Evolutionary conservation across 2,888 invertebrate genomes (phyloP), one percentile per base, ranked within the genome.

Genomic region (Morpho helenor): DNA sequence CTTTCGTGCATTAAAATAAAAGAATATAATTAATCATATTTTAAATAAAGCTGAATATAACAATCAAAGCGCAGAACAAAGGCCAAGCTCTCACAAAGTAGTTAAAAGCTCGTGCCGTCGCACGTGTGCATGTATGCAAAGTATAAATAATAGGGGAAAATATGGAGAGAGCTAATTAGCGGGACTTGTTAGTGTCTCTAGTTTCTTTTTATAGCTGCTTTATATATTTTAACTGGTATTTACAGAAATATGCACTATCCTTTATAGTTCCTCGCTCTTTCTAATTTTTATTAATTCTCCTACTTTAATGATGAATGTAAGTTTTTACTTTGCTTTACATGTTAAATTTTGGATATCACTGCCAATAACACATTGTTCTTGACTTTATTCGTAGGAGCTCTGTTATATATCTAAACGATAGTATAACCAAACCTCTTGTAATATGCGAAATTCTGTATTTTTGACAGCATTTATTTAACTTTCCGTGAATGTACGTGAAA

Each of bases 101-200:
- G 61, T 62, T 57, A 60, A 66, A 66, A 62, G 61, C 56, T 49
- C 55, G 48, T 59, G 59, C 44, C 40, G 46, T 50, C 55, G 49
- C 60, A 62, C 60, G 60, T 62, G 61, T 54, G 46, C 46, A 55
- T 60, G 48, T 55, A 56, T 64, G 65, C 59, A 61, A 58, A 64
- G 60, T 61, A 56, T 57, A 62, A 64, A 62, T 64, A 64, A 64
- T 60, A 56, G 60, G 58, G 60, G 58, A 64, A 66, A 64, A 62
- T 66, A 64, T 65, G 64, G 65, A 66, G 64, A 63, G 58, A 61
- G 66, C 67, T 68, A 66, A 68, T 68, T 68, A 68, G 65, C 54
- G 64, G 51, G 62, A 62, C 63, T 66, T 66, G 65, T 68, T 65
- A 65, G 63, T 67, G 63, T 67, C 65, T 62, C 55, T 55, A 67